phyloP scores from a whole-genome alignment of 2,888 invertebrate genomes.

The Eupithecia vulgata region DNA sequence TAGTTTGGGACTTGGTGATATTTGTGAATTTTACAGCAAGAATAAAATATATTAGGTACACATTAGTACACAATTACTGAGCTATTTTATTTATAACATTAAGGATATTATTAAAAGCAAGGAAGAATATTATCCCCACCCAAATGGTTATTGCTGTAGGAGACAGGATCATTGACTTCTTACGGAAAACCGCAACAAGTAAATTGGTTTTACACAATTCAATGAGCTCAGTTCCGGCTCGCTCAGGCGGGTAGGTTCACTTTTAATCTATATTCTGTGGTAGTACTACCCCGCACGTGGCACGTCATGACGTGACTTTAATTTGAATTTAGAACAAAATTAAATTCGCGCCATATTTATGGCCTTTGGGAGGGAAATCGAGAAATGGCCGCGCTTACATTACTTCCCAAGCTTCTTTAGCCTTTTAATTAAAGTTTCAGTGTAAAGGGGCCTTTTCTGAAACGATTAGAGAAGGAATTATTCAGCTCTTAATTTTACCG shows the following conservation, averaged over 20 bases:
- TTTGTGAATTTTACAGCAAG: no score
- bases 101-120: no score
- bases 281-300: constrained; percentile 68
- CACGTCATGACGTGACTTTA: constrained; percentile 74
- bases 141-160: constrained; percentile 6
- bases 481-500: background rate
- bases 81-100: background rate
- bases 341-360: constrained; percentile 80
- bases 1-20: no score
- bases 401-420: constrained; percentile 49
- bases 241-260: constrained; percentile 37
- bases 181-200: constrained; percentile 31
- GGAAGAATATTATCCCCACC: background rate
- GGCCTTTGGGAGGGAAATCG: constrained; percentile 71
- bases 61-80: background rate
- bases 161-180: constrained; percentile 22
- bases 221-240: constrained; percentile 36
- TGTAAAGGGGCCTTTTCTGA: background rate
- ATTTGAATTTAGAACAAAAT: constrained; percentile 79
- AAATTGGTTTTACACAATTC: constrained; percentile 41
- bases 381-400: constrained; percentile 52
- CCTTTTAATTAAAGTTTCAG: constrained; percentile 38
- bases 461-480: background rate
- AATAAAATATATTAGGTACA: no score
- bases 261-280: constrained; percentile 62